Conservation (phyloP, 2,888 invertebrate species). For the Drosophila nigritarsus region DNA sequence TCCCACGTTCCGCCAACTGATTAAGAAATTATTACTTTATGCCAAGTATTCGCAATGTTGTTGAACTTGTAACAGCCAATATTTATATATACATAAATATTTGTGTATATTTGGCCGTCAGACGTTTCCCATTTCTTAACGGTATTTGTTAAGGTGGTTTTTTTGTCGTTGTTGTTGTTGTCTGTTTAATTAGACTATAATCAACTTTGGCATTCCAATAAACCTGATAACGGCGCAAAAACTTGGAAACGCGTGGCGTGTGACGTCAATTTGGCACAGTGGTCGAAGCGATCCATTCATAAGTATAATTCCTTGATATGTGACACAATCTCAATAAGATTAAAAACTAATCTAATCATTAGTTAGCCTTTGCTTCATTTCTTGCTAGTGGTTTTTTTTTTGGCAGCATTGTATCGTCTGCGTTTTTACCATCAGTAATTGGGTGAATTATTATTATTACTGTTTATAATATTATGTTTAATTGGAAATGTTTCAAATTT, state of each 20-base stretch:
- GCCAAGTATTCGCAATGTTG: conserved; percentile 25
- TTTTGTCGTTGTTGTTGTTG: conserved; percentile 19
- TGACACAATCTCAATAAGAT: not conserved
- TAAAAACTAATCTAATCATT: not conserved
- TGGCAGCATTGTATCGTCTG: not conserved
- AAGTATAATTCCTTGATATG: not conserved
- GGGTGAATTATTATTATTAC: not conserved
- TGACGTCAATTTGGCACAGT: conserved; percentile 55
- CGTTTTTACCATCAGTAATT: not conserved
- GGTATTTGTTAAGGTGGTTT: conserved; percentile 1
- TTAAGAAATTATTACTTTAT: conserved; percentile 18
- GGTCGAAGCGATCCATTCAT: conserved; percentile 3
- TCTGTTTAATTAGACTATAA: conserved; percentile 22
- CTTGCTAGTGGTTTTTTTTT: not conserved
- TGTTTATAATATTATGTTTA: not conserved
- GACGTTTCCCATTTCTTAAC: not conserved
- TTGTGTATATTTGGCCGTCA: not conserved
- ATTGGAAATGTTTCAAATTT: not conserved
- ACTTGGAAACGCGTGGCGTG: conserved; percentile 40
- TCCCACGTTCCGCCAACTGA: conserved; percentile 73
- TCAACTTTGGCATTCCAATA: conserved; percentile 33
- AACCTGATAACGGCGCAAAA: conserved; percentile 43
- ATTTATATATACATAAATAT: not conserved
- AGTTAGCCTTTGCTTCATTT: not conserved
- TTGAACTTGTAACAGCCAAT: conserved; percentile 46